Evolutionary conservation across 2,113 vertebrate species (phyloP).

Genomic region (Chelonoidis abingdonii): DNA sequence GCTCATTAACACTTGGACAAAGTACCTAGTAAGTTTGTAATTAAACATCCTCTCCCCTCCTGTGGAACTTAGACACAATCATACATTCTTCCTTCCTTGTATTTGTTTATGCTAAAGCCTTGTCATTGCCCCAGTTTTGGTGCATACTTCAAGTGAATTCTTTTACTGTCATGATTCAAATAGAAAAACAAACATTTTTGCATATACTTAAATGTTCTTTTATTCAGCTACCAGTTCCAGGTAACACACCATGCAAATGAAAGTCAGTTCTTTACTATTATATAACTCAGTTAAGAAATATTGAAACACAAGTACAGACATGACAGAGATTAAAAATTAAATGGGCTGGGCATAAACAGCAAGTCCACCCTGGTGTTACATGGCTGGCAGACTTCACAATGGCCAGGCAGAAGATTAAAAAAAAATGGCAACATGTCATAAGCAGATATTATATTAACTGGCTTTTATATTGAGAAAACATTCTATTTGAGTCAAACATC

Average conservation of each 20-base stretch:
- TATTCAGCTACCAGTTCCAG: not conserved
- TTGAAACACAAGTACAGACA: not conserved
- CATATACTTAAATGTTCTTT: not conserved
- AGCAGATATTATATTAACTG: not conserved
- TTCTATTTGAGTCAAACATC: not conserved
- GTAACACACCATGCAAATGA: not conserved
- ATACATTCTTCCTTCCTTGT: conserved; percentile 52
- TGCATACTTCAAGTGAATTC: conserved; percentile 68
- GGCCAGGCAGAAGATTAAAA: not conserved
- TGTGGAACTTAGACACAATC: conserved; percentile 60
- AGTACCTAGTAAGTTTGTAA: conserved; percentile 69
- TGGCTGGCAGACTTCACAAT: not conserved
- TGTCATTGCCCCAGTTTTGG: conserved; percentile 49
- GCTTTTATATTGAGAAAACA: not conserved
- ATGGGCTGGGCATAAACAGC: not conserved
- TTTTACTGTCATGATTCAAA: conserved; percentile 60
- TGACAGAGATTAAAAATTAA: not conserved
- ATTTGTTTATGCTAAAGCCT: conserved; percentile 59
- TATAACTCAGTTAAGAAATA: not conserved
- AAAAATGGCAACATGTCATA: not conserved
- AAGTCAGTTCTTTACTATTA: not conserved
- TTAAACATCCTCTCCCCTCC: conserved; percentile 74
- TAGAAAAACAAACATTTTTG: conserved; percentile 48
- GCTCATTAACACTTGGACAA: conserved; percentile 68
- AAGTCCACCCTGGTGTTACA: not conserved